phyloP scores from a whole-genome alignment of 2,888 invertebrate genomes.

The Synanthedon tipuliformis region DNA sequence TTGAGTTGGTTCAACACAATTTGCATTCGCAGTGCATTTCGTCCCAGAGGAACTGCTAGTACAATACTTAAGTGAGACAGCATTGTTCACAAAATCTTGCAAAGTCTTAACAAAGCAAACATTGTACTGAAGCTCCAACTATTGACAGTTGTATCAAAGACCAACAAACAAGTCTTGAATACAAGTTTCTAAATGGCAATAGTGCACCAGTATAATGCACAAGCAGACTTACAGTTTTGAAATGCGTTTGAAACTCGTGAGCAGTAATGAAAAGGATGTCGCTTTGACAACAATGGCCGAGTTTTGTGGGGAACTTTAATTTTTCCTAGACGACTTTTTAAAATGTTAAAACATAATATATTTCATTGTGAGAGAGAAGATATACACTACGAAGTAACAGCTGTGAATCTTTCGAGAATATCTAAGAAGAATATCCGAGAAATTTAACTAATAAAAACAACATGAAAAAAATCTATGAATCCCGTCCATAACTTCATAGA shows the following conservation, averaged over 20 bases:
- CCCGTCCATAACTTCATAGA: too few relatives aligned
- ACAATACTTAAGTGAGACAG: neutral
- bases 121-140: neutral
- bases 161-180: conserved; percentile 4
- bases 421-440: too few relatives aligned
- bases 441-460: too few relatives aligned
- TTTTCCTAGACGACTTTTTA: conserved; percentile 5
- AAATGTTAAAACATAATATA: too few relatives aligned
- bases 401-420: too few relatives aligned
- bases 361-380: too few relatives aligned
- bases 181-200: conserved; percentile 12
- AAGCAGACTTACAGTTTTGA: conserved; percentile 12
- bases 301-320: conserved; percentile 15
- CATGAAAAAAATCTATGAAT: too few relatives aligned
- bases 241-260: conserved; percentile 12
- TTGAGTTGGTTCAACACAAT: too few relatives aligned
- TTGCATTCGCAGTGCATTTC: too few relatives aligned
- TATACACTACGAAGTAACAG: too few relatives aligned
- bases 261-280: conserved; percentile 9
- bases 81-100: neutral
- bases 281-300: conserved; percentile 12
- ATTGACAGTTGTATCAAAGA: conserved; percentile 5
- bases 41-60: too few relatives aligned
- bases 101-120: neutral
- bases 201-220: conserved; percentile 5